Base-by-base conservation (phyloP, 2,113 vertebrate genomes). In the Hirundichthys speculiger region DNA sequence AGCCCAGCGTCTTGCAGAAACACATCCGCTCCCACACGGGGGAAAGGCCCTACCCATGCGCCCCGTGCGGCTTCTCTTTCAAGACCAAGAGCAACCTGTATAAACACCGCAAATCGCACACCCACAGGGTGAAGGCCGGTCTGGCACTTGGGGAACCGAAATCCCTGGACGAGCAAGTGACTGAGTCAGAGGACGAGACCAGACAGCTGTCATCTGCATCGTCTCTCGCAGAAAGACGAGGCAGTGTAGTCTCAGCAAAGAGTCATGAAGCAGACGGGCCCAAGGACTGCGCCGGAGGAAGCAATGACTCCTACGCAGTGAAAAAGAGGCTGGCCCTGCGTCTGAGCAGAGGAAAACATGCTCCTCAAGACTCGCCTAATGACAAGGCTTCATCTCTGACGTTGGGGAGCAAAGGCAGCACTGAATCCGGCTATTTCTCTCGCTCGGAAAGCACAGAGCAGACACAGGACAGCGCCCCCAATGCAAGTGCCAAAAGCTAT, bases 61-160 rank as follows among this genome's bases (percentile, higher is more conserved):
- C 93, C 60, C 96, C 95, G 2, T 98, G 97, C 10, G 96, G 96
- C 68, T 99, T 98, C 90, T 98, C 96, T 66, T 98, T 99, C 85
- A 99, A 98, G 87, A 98, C 97, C 16, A 98, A 99, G 91, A 99
- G 97, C 84, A 98, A 98, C 88, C 86, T 99, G 65, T 99, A 99
- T 85, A 99, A 99, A 75, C 97, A 98, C 86, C 92, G 95, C 71
- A 99, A 98, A 69, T 98, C 96, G 45, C 97, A 96, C 5, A 97
- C 96, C 75, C 96, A 98, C 84, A 93, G 93, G 61, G 95, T 97
- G 66, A 98, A 98, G 89, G 97, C 96, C 0, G 96, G 96, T 55
- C 91, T 97, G 75, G 91, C 94, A 47, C 92, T 93, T 0, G 94
- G 76, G 89, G 92, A 85, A 91, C 80, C 79, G 71, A 88, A 89